Evolutionary conservation across 2,113 vertebrate genomes (phyloP), one percentile per base, ranked within the genome.

Genomic region (Platysteira castanea): DNA sequence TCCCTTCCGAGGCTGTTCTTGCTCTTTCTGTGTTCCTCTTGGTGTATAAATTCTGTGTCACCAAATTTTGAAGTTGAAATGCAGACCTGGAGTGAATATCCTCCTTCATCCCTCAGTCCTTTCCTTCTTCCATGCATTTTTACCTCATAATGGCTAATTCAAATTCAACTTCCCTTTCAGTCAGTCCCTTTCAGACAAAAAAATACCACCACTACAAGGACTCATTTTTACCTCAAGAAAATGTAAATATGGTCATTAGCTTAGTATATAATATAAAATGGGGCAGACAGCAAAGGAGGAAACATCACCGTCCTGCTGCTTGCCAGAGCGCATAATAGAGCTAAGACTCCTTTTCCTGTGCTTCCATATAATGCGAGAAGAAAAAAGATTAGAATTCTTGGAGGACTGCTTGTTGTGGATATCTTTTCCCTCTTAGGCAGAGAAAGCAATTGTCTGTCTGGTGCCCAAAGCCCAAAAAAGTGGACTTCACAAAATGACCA

Each of bases 211-310:
- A 49, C 28, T 59, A 44, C 31, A 93, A 95, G 37, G 42, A 75
- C 47, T 89, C 52, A 69, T 11, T 96, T 93, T 96, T 84, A 82
- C n/a, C 79, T 95, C 71, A 77, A 28, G 61, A 83, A 96, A 96
- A 92, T 94, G 91, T 83, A 96, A 96, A 94, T 92, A 27, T n/a
- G 75, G 84, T 95, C 78, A 95, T 95, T 95, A 97, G 26, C 7
- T 94, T 82, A 68, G 81, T 46, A 84, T 60, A 90, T 37, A 92
- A 90, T 89, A 95, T 65, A 89, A 94, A 83, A 16, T 0, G 0
- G 37, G 61, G 57, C 39, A 69, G 60, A 80, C 6, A 47, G 28
- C 18, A 30, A 90, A 76, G n/a, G 17, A 37, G 42, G 41, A 84
- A 94, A 59, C 60, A 56, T 37, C 52, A 84, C 30, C 46, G 53